A percentile compares a stretch with the other conserved stretches of the same genome.
Evolutionary conservation across 2,113 vertebrate species (phyloP).

Genomic region (Anolis sagrei): DNA sequence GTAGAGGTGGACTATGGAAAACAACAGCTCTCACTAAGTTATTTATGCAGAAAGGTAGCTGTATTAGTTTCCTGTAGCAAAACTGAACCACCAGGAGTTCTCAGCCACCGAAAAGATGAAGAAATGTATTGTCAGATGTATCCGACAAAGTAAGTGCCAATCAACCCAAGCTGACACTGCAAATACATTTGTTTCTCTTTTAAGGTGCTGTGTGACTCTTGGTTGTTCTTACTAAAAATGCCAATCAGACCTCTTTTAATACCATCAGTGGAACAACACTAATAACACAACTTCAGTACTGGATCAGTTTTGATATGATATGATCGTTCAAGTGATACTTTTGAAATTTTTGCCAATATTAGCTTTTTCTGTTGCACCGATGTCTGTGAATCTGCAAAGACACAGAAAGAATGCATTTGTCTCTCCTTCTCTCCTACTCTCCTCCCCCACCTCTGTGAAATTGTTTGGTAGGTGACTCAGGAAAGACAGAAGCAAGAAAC

Average conservation of each 20-base stretch:
- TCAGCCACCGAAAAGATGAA: neutral
- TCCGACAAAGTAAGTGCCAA: neutral
- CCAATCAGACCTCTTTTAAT: neutral
- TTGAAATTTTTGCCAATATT: neutral
- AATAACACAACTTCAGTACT: neutral
- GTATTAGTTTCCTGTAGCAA: neutral
- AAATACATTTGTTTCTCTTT: neutral
- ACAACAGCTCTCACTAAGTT: neutral
- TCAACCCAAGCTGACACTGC: neutral
- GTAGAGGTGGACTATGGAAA: neutral
- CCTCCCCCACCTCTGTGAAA: too few relatives aligned
- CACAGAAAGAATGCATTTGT: neutral
- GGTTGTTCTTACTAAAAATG: neutral
- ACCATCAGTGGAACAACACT: neutral
- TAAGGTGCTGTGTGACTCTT: neutral
- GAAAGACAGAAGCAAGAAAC: neutral
- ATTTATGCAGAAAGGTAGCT: neutral
- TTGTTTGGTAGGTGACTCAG: neutral
- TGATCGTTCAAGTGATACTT: neutral
- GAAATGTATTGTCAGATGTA: neutral
- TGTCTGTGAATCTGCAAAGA: neutral
- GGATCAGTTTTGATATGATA: too few relatives aligned
- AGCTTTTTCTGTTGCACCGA: neutral
- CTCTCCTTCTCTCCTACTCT: neutral
- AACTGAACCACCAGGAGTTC: neutral